A percentile compares a stretch with the other conserved stretches of the same genome.
Conservation (phyloP, 2,888 invertebrate species). For the Strigamia transsilvanica region DNA sequence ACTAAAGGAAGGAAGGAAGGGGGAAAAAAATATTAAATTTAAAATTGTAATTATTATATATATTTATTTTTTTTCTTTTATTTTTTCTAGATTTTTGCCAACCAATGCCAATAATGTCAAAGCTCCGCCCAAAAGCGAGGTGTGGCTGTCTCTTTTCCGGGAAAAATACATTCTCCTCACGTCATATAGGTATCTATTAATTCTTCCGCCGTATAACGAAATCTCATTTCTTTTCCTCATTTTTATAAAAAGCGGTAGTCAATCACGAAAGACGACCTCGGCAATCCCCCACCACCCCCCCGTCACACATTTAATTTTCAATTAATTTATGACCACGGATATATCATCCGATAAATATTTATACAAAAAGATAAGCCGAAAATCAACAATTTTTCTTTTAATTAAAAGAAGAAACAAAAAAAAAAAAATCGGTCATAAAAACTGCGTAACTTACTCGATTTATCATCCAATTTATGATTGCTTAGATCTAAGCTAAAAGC, state of each 20-base stretch:
- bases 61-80: neutral
- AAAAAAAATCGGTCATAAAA: neutral
- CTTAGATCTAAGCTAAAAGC: neutral
- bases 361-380: neutral
- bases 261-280: neutral
- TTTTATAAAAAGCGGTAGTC: neutral
- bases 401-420: no score
- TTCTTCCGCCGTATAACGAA: neutral
- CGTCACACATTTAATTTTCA: neutral
- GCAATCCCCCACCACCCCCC: neutral
- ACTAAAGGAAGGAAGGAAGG: no score
- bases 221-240: neutral
- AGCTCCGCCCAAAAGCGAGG: neutral
- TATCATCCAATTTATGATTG: neutral
- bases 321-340: neutral
- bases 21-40: neutral
- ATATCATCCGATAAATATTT: neutral
- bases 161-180: constrained; percentile 2
- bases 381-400: neutral
- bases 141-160: neutral
- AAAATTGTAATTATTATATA: neutral
- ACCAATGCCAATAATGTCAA: neutral
- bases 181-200: constrained; percentile 8
- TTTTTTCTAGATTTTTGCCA: neutral
- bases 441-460: neutral